Evolutionary conservation across 2,888 invertebrate species (phyloP), one percentile per base, ranked within the genome.

Genomic region (Bellardia bayeri): DNA sequence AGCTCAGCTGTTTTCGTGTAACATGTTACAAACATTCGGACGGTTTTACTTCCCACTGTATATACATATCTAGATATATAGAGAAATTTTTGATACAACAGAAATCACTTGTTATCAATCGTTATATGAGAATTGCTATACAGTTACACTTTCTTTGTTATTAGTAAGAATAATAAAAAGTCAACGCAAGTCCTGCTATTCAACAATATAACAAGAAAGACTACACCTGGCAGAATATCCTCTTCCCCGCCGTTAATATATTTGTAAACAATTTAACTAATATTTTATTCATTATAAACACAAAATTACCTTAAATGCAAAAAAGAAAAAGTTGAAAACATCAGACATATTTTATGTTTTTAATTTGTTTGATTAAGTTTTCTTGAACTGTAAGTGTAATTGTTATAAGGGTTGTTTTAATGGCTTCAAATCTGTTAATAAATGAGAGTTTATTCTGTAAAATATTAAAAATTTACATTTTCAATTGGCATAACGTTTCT

Each of bases 231-330:
- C 51, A 23, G 1, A 23, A 1, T 0, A 1, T 23, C 23, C 1
- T 23, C 23, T 23, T 1, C 23, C 23, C 23, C 23, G 3, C 16
- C 16, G 23, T 64, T 51, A 16, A 45, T 45, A 40, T 37, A 54
- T 76, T 75, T 76, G 54, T 76, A 54, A 76, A 76, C 76, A 79
- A 79, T 79, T 69, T 79, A 68, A n/a, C 33, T 69, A 49, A 79
- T 79, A 79, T 69, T 79, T 79, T 79, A 79, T 79, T 79, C 61
- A 79, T 79, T 61, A 79, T 49, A 61, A 69, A 61, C 7, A 63
- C 30, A 69, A 69, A 61, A 69, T 79, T 58, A 69, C 79, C 68
- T 61, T 56, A 69, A 79, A 69, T 7, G 14, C 23, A 16, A 66
- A 66, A 58, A 23, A 11, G 30, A 11, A n/a, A 7, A 30, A 3